Conservation (phyloP, 2,113 vertebrate genomes). For the Neodon shergylaensis region DNA sequence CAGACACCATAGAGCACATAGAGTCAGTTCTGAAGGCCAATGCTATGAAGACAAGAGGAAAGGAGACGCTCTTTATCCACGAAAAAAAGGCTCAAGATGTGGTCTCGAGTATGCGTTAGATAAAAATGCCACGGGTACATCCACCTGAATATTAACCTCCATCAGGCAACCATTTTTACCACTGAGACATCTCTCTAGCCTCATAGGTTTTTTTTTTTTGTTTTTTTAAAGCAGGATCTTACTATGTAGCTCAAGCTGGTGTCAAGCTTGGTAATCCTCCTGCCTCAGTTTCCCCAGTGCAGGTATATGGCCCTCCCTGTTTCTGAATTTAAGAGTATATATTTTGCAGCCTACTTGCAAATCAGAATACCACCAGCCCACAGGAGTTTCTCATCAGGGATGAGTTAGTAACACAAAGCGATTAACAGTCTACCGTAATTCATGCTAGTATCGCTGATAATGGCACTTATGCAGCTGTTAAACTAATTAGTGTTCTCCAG, state of each 20-base stretch:
- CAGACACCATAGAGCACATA: not conserved
- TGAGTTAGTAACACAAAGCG: slow-evolving; percentile 44
- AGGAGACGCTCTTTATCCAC: not conserved
- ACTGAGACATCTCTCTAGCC: not conserved
- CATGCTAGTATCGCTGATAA: not conserved
- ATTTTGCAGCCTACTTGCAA: not conserved
- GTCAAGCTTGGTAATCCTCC: not conserved
- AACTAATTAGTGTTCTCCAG: slow-evolving; percentile 1
- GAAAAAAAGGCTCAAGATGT: slow-evolving; percentile 27
- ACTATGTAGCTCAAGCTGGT: not conserved
- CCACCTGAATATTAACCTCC: too few relatives aligned
- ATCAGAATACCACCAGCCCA: not conserved
- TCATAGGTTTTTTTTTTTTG: not conserved
- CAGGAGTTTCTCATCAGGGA: slow-evolving; percentile 41
- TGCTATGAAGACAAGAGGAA: not conserved
- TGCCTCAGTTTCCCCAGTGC: not conserved
- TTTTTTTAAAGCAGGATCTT: not conserved
- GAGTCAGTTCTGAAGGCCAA: not conserved
- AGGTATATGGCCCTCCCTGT: too few relatives aligned
- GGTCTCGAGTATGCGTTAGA: not conserved
- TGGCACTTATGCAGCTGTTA: not conserved
- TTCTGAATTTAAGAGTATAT: not conserved
- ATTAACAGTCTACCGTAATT: slow-evolving; percentile 4
- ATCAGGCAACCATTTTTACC: not conserved
- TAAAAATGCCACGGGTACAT: slow-evolving; percentile 40